These are phyloP conservation scores for Diadegma fenestrale DNA, from an alignment of 2,888 invertebrate genomes.

Conservation along the genomic window DNA sequence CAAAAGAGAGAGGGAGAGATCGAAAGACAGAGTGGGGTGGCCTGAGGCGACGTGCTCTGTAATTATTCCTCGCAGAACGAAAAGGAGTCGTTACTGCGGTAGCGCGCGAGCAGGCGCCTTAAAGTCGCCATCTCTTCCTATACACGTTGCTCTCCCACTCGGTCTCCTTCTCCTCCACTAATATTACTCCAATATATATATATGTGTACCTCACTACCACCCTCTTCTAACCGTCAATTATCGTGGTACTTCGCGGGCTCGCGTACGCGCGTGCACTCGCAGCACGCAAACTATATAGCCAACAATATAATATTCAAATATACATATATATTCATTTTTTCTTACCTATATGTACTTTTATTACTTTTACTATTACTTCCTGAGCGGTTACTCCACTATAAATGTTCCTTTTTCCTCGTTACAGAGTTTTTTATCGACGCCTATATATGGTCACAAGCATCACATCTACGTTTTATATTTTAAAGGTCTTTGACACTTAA, in stretches of 20 bases:
- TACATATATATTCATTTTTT: constrained; percentile 10
- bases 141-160: constrained; percentile 48
- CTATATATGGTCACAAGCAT: constrained; percentile 10
- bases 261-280: constrained; percentile 67
- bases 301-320: constrained; percentile 9
- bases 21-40: constrained; percentile 49
- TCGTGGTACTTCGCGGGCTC: constrained; percentile 69
- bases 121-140: constrained; percentile 72
- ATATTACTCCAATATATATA: constrained; percentile 12
- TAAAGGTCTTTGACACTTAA: constrained; percentile 41
- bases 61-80: constrained; percentile 76
- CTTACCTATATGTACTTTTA: constrained; percentile 41
- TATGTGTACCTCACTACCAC: constrained; percentile 30
- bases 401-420: constrained; percentile 45
- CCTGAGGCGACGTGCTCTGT: constrained; percentile 72
- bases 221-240: constrained; percentile 73
- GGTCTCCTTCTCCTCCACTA: constrained; percentile 58
- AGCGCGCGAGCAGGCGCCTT: constrained; percentile 74
- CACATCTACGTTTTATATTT: constrained; percentile 21
- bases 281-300: constrained; percentile 61
- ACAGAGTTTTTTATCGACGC: constrained; percentile 42
- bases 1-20: constrained; percentile 29
- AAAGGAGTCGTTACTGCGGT: constrained; percentile 76
- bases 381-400: constrained; percentile 32
- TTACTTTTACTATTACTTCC: constrained; percentile 51